Percentiles rank a stretch among this genome's conserved stretches.
These are phyloP conservation scores for Amphipoea oculea DNA, from an alignment of 2,888 invertebrate species.

Conservation along the genomic window DNA sequence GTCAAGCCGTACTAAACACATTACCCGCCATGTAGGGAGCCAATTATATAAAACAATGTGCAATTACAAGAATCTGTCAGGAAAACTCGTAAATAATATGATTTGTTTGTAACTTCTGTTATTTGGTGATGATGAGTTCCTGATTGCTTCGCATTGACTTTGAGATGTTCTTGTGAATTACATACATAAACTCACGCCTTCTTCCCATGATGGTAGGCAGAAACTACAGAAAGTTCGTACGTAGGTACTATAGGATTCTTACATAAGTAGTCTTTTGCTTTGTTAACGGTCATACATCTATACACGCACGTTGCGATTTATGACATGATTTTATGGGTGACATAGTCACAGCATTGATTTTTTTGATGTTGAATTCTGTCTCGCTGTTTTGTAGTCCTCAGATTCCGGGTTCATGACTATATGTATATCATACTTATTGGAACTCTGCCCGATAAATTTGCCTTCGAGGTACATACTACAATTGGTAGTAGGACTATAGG, in stretches of 20 bases:
- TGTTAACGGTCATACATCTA: background rate
- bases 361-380: background rate
- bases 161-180: background rate
- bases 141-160: slow-evolving; percentile 47
- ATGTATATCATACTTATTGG: background rate
- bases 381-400: background rate
- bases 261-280: background rate
- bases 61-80: slow-evolving; percentile 63
- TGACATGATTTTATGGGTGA: background rate
- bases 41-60: slow-evolving; percentile 75
- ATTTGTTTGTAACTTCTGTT: slow-evolving; percentile 61
- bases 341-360: background rate
- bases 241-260: background rate
- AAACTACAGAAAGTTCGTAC: background rate
- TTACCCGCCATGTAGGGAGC: slow-evolving; percentile 66
- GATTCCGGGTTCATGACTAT: background rate
- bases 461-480: background rate
- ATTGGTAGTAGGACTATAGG: background rate
- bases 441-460: background rate
- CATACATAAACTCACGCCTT: no score
- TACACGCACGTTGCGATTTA: background rate
- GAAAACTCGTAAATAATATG: slow-evolving; percentile 62
- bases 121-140: slow-evolving; percentile 51
- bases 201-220: background rate
- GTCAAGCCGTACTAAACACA: slow-evolving; percentile 57